Evolutionary conservation across 2,797 vertebrate genomes (phyloP).

Genomic region (Distichodus sexfasciatus): DNA sequence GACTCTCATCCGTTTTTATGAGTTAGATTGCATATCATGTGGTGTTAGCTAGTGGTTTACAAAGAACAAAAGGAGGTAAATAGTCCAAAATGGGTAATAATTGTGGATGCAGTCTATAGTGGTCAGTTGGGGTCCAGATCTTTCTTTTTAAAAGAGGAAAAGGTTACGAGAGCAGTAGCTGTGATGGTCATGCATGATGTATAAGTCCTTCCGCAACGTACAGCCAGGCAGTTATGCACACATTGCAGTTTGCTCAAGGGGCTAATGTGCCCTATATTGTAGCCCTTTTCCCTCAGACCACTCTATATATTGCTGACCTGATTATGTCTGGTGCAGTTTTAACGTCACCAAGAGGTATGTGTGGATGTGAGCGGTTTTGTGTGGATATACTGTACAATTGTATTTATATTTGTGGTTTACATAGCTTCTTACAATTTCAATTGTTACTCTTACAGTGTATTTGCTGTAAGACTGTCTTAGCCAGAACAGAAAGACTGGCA

Average conservation of each 20-base stretch:
- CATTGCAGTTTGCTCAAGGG: slow-evolving; percentile 26
- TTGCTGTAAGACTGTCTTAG: no score
- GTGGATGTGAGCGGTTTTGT: no score
- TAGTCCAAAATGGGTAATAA: not conserved
- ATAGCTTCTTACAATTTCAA: no score
- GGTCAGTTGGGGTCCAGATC: slow-evolving; percentile 5
- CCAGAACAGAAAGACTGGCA: no score
- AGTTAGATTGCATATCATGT: no score
- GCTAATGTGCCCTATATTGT: slow-evolving; percentile 34
- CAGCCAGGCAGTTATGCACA: slow-evolving; percentile 7
- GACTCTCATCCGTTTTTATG: no score
- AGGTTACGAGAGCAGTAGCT: not conserved
- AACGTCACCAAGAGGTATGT: not conserved
- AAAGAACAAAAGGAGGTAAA: no score
- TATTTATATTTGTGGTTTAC: no score
- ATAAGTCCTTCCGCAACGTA: slow-evolving; percentile 8
- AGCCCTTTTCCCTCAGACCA: not conserved
- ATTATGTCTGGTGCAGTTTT: slow-evolving; percentile 22
- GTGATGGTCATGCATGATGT: not conserved
- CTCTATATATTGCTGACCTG: slow-evolving; percentile 37
- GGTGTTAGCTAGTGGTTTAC: no score
- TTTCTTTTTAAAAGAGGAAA: not conserved
- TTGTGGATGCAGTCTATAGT: not conserved
- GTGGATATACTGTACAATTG: no score
- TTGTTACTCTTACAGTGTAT: no score